Conservation (phyloP, 2,888 invertebrate species). For the Aphodius granarius region DNA sequence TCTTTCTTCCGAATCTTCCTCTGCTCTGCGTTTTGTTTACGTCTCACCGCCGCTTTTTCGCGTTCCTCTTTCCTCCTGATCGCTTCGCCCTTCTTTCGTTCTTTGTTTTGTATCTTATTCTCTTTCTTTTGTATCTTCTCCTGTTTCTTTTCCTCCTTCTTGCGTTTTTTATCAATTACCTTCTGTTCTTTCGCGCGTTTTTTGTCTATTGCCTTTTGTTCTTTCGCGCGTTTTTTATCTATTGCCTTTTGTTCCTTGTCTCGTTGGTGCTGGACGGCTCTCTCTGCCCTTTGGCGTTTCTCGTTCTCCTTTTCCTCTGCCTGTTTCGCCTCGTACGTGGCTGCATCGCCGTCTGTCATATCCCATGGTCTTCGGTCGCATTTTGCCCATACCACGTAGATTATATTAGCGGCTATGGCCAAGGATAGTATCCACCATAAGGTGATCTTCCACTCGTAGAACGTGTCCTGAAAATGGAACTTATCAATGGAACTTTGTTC, state of each 20-base stretch:
- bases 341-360: slow-evolving; percentile 18
- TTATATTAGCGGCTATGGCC: slow-evolving; percentile 65
- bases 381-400: slow-evolving; percentile 71
- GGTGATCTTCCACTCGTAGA: slow-evolving; percentile 73
- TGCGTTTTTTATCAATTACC: background rate
- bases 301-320: slow-evolving; percentile 17
- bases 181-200: slow-evolving; percentile 8
- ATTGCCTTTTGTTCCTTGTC: slow-evolving; percentile 4
- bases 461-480: slow-evolving; percentile 58
- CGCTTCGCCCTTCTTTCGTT: background rate
- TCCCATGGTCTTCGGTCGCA: slow-evolving; percentile 57
- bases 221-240: background rate
- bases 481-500: background rate
- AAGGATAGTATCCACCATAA: slow-evolving; percentile 79
- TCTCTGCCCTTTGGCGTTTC: background rate
- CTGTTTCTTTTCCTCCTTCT: background rate
- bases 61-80: background rate
- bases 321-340: background rate
- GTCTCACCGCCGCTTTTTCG: background rate
- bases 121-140: no score
- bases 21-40: background rate
- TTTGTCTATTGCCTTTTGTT: background rate
- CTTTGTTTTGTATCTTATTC: background rate
- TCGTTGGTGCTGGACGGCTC: background rate
- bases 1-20: background rate